Conservation (phyloP, 2,888 invertebrate species). For the Pocota personata region DNA sequence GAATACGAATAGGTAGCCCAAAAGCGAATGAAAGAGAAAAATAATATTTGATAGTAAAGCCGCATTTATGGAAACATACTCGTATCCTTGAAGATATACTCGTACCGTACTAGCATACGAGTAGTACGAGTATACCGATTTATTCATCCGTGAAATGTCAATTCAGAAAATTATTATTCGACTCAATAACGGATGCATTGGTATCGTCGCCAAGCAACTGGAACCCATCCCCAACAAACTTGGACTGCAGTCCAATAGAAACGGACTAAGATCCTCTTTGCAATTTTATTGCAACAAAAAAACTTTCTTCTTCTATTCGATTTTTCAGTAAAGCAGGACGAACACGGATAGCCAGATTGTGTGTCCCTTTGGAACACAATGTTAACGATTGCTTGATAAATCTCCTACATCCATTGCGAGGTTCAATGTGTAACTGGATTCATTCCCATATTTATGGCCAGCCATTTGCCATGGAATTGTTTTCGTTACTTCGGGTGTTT, state of each 20-base stretch:
- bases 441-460: conserved; percentile 47
- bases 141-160: conserved; percentile 47
- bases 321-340: background rate
- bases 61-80: conserved; percentile 20
- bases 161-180: conserved; percentile 47
- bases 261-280: background rate
- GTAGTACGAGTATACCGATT: background rate
- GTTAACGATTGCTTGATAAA: conserved; percentile 46
- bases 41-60: conserved; percentile 18
- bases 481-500: conserved; percentile 13
- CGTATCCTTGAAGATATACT: conserved; percentile 7
- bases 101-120: background rate
- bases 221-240: background rate
- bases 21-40: background rate
- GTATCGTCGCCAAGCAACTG: conserved; percentile 7
- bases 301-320: background rate
- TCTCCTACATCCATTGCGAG: conserved; percentile 34
- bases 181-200: conserved; percentile 42
- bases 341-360: background rate
- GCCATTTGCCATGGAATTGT: conserved; percentile 46
- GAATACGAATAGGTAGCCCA: too few relatives aligned
- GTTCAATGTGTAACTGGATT: conserved; percentile 54
- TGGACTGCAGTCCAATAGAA: background rate
- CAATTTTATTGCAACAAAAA: conserved; percentile 3
- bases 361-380: conserved; percentile 18